Percentiles rank a stretch among this genome's conserved stretches.
phyloP scores from a whole-genome alignment of 2,888 invertebrate species.

The Sussaba pulchella region DNA sequence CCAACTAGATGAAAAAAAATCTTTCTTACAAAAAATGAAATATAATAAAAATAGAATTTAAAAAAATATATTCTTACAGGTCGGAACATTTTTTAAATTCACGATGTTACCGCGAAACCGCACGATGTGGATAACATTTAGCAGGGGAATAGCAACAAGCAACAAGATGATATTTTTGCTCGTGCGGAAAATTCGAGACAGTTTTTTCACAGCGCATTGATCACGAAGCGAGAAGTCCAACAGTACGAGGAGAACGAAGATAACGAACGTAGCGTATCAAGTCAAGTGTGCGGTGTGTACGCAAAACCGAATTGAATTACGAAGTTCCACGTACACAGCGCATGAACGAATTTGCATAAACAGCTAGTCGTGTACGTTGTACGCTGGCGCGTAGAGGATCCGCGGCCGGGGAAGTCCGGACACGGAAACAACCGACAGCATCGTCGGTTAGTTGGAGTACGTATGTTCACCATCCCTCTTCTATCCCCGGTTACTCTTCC shows the following conservation, averaged over 20 bases:
- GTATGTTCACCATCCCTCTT: constrained; percentile 22
- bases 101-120: too few relatives aligned
- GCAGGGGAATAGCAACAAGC: neutral
- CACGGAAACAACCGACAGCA: constrained; percentile 60
- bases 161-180: neutral
- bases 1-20: too few relatives aligned
- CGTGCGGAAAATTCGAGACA: constrained; percentile 1
- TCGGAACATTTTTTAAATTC: too few relatives aligned
- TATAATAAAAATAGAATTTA: too few relatives aligned
- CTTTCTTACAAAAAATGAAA: too few relatives aligned
- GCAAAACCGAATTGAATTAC: constrained; percentile 81
- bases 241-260: constrained; percentile 16
- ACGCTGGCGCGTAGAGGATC: constrained; percentile 20
- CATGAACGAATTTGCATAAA: constrained; percentile 81
- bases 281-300: constrained; percentile 67
- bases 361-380: constrained; percentile 48
- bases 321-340: constrained; percentile 76
- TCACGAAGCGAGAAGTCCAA: constrained; percentile 18
- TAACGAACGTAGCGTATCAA: constrained; percentile 10
- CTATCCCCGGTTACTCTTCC: neutral
- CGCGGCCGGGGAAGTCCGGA: constrained; percentile 47
- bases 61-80: too few relatives aligned
- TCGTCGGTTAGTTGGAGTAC: constrained; percentile 38
- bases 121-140: neutral
- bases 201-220: constrained; percentile 6